These are phyloP conservation scores for Tinamus guttatus DNA, from an alignment of 2,113 vertebrate species.

Conservation along the genomic window DNA sequence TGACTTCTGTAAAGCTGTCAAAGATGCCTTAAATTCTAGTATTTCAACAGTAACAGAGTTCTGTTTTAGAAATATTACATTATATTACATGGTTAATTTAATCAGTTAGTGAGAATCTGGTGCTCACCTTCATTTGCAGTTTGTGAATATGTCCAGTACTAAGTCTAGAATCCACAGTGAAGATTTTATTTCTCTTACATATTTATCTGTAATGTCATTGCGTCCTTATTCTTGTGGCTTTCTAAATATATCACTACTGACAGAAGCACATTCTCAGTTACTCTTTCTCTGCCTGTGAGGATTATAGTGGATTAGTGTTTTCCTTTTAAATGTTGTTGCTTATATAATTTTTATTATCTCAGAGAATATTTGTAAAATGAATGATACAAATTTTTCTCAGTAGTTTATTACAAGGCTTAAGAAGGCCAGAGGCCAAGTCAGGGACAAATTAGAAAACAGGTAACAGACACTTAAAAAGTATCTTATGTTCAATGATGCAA, in stretches of 20 bases:
- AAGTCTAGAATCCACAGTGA: not conserved
- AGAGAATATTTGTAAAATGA: not conserved
- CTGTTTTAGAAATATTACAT: not conserved
- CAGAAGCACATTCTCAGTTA: not conserved
- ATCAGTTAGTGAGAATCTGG: not conserved
- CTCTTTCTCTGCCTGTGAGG: not conserved
- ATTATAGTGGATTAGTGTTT: not conserved
- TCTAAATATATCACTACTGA: not conserved
- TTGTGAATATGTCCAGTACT: not conserved
- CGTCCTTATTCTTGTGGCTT: not conserved
- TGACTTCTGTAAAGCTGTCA: not conserved
- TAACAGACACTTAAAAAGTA: not conserved
- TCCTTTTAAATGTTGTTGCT: not conserved
- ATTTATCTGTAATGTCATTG: not conserved
- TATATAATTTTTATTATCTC: not conserved
- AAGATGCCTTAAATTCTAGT: not conserved
- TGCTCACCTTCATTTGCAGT: not conserved
- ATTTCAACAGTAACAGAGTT: not conserved
- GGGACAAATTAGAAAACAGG: not conserved
- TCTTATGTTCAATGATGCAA: not conserved
- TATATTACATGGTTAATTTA: not conserved
- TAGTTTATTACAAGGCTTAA: not conserved
- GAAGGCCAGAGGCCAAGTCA: not conserved
- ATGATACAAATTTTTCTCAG: not conserved
- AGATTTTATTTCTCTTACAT: not conserved